Base-by-base conservation (phyloP, 2,888 invertebrate genomes). In the Busseola fusca region DNA sequence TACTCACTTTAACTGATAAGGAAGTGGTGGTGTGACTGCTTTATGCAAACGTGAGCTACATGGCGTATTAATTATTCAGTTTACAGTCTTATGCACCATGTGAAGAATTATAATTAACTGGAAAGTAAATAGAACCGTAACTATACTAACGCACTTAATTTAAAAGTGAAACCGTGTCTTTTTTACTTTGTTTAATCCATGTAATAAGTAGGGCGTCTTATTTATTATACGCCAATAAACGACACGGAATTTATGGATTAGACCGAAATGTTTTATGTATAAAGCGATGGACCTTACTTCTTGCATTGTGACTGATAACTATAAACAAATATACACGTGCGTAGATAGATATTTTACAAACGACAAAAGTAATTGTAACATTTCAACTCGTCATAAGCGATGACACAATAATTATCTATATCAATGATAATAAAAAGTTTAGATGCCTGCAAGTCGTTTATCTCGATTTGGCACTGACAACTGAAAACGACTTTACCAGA, bases 271-370 rank as follows among this genome's bases (percentile, higher is more conserved):
- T 57, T 69, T 64, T 54, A 48, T 81, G 82, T 77, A 66, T 78
- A 69, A 71, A 79, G 56, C 50, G 58, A 12, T 45, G 50, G 42
- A 65, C 59, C 62, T 48, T 60, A 69, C 45, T 72, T 70, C 72
- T 67, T 80, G 72, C 78, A 81, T 76, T 78, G 59, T 76, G 76
- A 82, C 83, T 83, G 83, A 83, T 83, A 82, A 78, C 69, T 81
- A 42, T 70, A 57, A 56, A 63, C 30, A 71, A 81, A 69, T 74
- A 50, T 75, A 75, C 63, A 62, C 12, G 48, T 71, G 66, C 50
- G 63, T 80, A 80, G 79, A 78, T 80, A 78, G 82, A 66, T 69
- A 72, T 82, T 81, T 81, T 72, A 81, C 68, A 57, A 66, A 69
- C 69, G 3, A 58, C 54, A 77, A 69, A 68, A 66, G 25, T 54